Percentiles rank a stretch among this genome's conserved stretches.
Evolutionary conservation across 2,888 invertebrate genomes (phyloP).

Genomic region (Andrena chrysosceles): DNA sequence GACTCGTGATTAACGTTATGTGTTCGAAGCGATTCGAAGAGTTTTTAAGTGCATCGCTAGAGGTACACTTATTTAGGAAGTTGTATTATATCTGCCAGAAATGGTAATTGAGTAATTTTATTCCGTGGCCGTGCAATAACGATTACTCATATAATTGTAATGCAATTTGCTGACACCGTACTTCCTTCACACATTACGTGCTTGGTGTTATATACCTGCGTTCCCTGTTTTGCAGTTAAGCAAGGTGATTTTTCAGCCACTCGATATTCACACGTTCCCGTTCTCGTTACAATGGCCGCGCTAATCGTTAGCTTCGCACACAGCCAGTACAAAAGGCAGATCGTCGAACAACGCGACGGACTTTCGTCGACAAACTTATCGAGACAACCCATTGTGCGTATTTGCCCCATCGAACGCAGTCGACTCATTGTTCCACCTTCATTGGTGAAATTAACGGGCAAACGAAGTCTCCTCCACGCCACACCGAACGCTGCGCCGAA

Average conservation of each 20-base stretch:
- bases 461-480: not conserved
- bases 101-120: no score
- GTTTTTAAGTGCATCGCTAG: no score
- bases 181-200: no score
- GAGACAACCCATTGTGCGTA: constrained; percentile 45
- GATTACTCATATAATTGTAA: no score
- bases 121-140: no score
- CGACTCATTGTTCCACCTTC: constrained; percentile 35
- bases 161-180: no score
- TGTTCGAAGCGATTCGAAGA: no score
- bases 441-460: constrained; percentile 55
- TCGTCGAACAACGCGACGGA: constrained; percentile 45
- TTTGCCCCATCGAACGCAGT: constrained; percentile 28
- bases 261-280: constrained; percentile 37
- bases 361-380: constrained; percentile 47
- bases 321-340: constrained; percentile 29
- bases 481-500: constrained; percentile 4
- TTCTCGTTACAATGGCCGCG: constrained; percentile 18
- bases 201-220: not conserved
- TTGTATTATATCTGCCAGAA: no score
- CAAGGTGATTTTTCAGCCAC: not conserved
- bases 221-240: not conserved
- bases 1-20: no score
- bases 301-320: constrained; percentile 30
- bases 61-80: no score